Conservation (phyloP, 2,113 vertebrate species). For the Phaetusa simplex region DNA sequence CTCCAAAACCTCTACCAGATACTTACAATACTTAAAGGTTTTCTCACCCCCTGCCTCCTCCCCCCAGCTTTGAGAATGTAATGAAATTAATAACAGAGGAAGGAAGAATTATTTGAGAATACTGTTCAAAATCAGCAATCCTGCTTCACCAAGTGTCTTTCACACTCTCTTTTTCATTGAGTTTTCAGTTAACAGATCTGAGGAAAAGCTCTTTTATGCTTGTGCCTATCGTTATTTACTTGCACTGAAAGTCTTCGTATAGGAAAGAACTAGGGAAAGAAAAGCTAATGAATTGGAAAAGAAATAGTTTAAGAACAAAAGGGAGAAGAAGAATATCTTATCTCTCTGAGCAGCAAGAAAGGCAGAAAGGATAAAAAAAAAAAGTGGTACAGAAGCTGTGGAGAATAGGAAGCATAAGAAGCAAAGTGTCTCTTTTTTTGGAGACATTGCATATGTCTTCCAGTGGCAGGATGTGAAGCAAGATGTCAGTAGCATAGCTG, state of each 20-base stretch:
- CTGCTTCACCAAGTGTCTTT: neutral
- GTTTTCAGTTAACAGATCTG: neutral
- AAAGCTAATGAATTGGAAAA: neutral
- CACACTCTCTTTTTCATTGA: neutral
- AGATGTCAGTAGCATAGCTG: neutral
- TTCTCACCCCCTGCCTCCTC: neutral
- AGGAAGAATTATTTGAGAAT: neutral
- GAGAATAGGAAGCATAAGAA: neutral
- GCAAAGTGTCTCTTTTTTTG: neutral
- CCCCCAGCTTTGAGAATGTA: neutral
- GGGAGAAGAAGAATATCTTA: neutral
- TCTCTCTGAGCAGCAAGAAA: neutral
- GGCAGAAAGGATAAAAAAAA: neutral
- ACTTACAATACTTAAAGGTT: neutral
- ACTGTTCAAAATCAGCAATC: neutral
- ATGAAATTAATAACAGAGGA: neutral
- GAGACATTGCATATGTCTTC: neutral
- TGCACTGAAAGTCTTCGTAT: neutral
- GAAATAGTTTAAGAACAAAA: neutral
- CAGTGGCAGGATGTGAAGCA: neutral
- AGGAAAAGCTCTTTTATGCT: neutral
- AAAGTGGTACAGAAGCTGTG: neutral
- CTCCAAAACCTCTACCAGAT: neutral
- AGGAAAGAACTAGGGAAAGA: neutral
- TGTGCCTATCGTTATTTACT: neutral